Evolutionary conservation across 92 coral and sea anemone species (phyloP), one percentile per base, ranked within the genome.

Genomic region (Parazoanthus swiftii): DNA sequence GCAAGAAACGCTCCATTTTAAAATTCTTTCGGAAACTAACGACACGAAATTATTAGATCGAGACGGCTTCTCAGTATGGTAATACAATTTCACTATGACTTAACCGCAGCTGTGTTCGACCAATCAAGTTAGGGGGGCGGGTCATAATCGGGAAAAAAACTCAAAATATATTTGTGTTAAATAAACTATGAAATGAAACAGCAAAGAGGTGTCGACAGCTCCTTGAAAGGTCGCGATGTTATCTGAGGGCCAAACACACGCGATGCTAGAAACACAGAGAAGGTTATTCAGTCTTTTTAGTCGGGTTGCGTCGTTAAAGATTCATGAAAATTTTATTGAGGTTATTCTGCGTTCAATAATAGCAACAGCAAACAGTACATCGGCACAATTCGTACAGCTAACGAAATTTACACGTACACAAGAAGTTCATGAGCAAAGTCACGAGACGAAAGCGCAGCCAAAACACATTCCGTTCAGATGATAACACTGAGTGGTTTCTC

Each of bases 51-150:
- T 26, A 20, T 11, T 46, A 33, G 8, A 15, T 11, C 46, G 44
- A 29, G 59, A 33, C 10, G 43, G 15, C 75, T 65, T 83, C 66
- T 50, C 10, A 8, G 2, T 43, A 54, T 44, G 37, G 75, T 50
- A 50, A 48, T 46, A 70, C 18, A 42, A 21, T 71, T 74, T 84
- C 87, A 13, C 15, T 51, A 42, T 65, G 44, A 44, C 68, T 42
- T 56, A 70, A 25, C 48, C 39, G 59, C 79, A 71, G 87, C 87
- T 71, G 87, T 18, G 48, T 33, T 20, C 44, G 38, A 72, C 79
- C 78, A 84, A 84, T 84, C 87, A 84, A 25, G 58, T 29, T 72
- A 2, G 79, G 79, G 42, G 79, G 87, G 79, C 79, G 87, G 75
- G 79, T 5, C 59, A 54, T 13, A 2, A 54, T 54, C 59, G 20